Base-by-base conservation (phyloP, 2,888 invertebrate genomes). In the Zele albiditarsus region DNA sequence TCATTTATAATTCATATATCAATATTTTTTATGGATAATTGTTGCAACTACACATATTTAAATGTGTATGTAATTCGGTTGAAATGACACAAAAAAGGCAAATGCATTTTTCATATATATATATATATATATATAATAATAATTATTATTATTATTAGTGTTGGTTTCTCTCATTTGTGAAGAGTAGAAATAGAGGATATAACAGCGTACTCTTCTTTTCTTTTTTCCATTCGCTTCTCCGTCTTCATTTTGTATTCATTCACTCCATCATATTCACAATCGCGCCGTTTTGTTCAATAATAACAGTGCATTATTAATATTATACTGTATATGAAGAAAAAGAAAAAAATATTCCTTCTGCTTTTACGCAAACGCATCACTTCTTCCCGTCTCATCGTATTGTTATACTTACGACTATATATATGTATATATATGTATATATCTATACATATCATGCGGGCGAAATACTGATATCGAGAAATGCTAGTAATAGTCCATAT, bases 241-340 rank as follows among this genome's bases (percentile, higher is more conserved):
- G n/a, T n/a, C n/a, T n/a, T 80, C 74, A 75, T 77, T 76, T 68
- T 73, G 38, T 67, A 72, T 46, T 75, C 72, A 70, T 76, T 46
- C 75, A 71, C 76, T 68, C 77, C 67, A 76, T 74, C 60, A 62
- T 76, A 78, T 79, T 31, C 63, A 63, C 63, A 31, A 33, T 31
- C 20, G 33, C 23, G 63, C n/a, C 3, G 33, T 33, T 23, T 20
- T 20, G 53, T 6, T 53, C 53, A 20, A 20, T 53, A 20, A 53
- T 20, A 53, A 20, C 20, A 53, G 4, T 53, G 2, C 8, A 53
- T n/a, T 23, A 5, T 20, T 23, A 20, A 53, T 53, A 53, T 20
- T 53, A 53, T 53, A 20, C 10, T 23, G 3, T 53, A 2, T 20
- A 8, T 53, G 20, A 20, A 46, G 0, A 23, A 53, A 23, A 53